These are phyloP conservation scores for Actenoides lindsayi DNA, from an alignment of 2,113 vertebrate species.

Conservation along the genomic window DNA sequence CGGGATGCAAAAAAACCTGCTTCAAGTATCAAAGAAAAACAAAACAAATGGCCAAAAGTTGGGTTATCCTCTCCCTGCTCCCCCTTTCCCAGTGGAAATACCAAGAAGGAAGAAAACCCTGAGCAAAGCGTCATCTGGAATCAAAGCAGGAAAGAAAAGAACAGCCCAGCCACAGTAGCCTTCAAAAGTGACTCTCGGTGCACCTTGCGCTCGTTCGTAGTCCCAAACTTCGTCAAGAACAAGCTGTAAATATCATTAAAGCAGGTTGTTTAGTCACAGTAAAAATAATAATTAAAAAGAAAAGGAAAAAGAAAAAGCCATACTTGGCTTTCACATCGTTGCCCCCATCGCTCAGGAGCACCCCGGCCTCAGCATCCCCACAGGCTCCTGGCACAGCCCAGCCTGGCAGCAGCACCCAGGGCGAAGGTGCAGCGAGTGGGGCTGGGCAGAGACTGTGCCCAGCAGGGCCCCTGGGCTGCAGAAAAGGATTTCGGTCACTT, in stretches of 20 bases:
- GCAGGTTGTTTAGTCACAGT: conserved; percentile 10
- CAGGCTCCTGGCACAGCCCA: not conserved
- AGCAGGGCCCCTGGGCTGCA: rapidly evolving
- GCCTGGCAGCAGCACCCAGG: not conserved
- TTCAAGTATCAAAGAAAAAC: conserved; percentile 64
- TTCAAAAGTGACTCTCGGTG: not conserved
- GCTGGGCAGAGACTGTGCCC: not conserved
- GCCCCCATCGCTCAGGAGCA: not conserved
- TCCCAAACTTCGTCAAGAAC: not conserved
- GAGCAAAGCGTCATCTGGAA: conserved; percentile 54
- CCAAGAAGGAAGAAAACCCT: conserved; percentile 62
- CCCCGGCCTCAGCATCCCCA: not conserved
- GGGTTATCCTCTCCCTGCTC: conserved; percentile 19
- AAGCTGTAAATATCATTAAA: not conserved
- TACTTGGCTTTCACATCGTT: not conserved
- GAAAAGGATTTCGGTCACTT: no score
- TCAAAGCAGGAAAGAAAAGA: not conserved
- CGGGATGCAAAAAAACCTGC: conserved; percentile 3
- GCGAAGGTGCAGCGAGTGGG: not conserved
- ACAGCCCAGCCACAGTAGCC: not conserved
- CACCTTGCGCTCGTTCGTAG: not conserved
- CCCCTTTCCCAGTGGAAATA: conserved; percentile 22
- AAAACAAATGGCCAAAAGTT: conserved; percentile 5
- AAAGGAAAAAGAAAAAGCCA: not conserved
- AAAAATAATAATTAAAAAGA: not conserved